Conservation (phyloP, 2,113 vertebrate genomes). For the Serilophus lunatus region DNA sequence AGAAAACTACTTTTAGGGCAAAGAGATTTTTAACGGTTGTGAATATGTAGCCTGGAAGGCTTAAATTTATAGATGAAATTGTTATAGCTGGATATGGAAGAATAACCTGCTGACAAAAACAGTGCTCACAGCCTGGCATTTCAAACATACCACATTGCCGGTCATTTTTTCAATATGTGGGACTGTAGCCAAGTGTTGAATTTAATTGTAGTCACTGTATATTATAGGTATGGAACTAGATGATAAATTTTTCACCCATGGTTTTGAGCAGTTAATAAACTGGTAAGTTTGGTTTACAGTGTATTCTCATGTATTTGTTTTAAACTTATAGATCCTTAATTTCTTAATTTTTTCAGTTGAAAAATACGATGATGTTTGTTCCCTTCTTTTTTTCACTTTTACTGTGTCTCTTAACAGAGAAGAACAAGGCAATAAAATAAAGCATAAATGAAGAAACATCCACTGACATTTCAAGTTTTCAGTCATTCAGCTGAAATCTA, state of each 20-base stretch:
- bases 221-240: not conserved
- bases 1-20: not conserved
- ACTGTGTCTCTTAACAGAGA: not conserved
- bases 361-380: not conserved
- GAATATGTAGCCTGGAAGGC: constrained; percentile 4
- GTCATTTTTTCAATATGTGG: not conserved
- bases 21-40: constrained; percentile 12
- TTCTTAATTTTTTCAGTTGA: not conserved
- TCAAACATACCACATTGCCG: not conserved
- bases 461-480: not conserved
- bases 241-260: not conserved
- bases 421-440: not conserved
- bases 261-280: not conserved
- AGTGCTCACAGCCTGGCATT: not conserved
- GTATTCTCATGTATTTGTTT: not conserved
- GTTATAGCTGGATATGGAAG: not conserved
- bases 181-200: not conserved
- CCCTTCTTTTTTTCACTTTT: not conserved
- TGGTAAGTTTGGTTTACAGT: not conserved
- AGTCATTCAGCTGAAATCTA: not conserved
- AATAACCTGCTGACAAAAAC: constrained; percentile 2
- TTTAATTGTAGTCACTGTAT: not conserved
- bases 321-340: not conserved
- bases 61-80: constrained; percentile 19
- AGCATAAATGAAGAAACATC: not conserved